Evolutionary conservation across 2,113 vertebrate species (phyloP).

Genomic region (Nycticryphes semicollaris): DNA sequence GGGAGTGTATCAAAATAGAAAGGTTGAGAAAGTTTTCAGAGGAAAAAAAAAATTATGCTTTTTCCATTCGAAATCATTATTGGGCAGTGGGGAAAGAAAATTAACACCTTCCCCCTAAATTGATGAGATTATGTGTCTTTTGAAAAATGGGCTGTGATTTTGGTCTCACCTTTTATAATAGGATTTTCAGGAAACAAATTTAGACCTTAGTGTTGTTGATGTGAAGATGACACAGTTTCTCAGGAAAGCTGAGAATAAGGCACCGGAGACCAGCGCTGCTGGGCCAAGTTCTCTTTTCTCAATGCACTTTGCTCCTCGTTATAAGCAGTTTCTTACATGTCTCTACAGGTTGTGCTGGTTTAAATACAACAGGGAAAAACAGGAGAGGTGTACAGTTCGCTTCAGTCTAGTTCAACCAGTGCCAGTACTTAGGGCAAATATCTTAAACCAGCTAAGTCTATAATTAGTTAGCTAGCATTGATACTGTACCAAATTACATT

Average conservation of each 20-base stretch:
- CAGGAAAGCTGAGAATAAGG: conserved; percentile 64
- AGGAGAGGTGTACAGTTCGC: background rate
- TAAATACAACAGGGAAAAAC: background rate
- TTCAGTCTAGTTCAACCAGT: background rate
- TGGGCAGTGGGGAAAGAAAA: background rate
- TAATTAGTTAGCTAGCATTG: conserved; percentile 25
- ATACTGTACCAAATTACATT: background rate
- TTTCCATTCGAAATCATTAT: conserved; percentile 48
- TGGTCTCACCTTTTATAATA: conserved; percentile 65
- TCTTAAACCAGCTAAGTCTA: conserved; percentile 36
- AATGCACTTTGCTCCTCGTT: background rate
- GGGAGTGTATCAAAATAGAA: background rate
- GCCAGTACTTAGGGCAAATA: background rate
- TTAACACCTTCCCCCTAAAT: background rate
- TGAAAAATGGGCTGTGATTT: conserved; percentile 27
- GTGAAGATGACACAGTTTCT: conserved; percentile 62
- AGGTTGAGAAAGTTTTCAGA: conserved; percentile 6
- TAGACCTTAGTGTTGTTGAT: conserved; percentile 72
- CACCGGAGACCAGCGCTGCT: background rate
- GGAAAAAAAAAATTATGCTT: background rate
- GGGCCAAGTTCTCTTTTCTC: background rate
- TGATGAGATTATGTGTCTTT: background rate
- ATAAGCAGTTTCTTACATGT: background rate
- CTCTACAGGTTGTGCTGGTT: background rate
- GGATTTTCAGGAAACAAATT: conserved; percentile 69